A percentile compares a stretch with the other conserved stretches of the same genome.
These are phyloP conservation scores for Orthonychiurus folsomi DNA, from an alignment of 2,888 invertebrate genomes.

Conservation along the genomic window DNA sequence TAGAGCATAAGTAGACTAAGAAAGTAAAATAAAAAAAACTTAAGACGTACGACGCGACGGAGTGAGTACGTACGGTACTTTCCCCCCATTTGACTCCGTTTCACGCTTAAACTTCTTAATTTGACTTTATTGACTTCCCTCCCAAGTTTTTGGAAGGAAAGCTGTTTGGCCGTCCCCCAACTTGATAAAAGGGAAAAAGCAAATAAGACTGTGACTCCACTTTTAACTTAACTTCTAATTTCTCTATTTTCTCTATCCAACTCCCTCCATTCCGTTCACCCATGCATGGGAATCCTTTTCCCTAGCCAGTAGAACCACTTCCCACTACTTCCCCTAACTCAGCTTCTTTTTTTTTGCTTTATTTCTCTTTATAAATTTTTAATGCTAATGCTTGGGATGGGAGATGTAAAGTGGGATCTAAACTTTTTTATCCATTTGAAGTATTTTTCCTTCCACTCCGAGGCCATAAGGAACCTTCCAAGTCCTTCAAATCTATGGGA, in stretches of 20 bases:
- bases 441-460: neutral
- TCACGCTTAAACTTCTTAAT: conserved; percentile 37
- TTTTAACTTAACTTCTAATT: neutral
- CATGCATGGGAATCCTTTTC: neutral
- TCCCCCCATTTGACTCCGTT: conserved; percentile 16
- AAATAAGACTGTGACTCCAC: neutral
- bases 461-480: too few relatives aligned
- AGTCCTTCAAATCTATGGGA: too few relatives aligned
- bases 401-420: neutral
- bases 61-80: too few relatives aligned
- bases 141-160: neutral
- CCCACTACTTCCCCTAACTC: too few relatives aligned
- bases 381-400: neutral
- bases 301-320: neutral
- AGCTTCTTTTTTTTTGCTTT: neutral
- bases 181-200: too few relatives aligned
- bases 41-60: too few relatives aligned
- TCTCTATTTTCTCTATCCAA: neutral
- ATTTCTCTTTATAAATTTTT: neutral
- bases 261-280: neutral
- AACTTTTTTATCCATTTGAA: neutral
- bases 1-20: too few relatives aligned
- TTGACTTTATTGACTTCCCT: conserved; percentile 40
- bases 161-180: neutral
- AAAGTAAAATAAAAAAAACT: too few relatives aligned